phyloP scores from a whole-genome alignment of 2,888 invertebrate genomes.

The Tachina grossa region DNA sequence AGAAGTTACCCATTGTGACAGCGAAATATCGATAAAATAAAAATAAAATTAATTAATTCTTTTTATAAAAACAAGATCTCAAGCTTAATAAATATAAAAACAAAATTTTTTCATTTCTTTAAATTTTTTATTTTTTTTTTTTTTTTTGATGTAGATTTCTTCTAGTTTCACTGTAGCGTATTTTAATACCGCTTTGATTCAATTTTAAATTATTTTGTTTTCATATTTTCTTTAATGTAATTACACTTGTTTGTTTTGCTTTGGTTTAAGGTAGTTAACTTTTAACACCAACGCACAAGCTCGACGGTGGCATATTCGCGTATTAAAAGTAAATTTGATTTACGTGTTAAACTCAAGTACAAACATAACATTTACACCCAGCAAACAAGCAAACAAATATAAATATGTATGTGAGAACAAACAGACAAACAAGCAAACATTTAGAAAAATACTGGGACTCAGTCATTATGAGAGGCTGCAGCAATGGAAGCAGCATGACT shows the following conservation, averaged over 20 bases:
- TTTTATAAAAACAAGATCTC: no score
- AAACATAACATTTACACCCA: slow-evolving; percentile 55
- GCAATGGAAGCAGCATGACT: slow-evolving; percentile 24
- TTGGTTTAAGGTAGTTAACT: slow-evolving; percentile 57
- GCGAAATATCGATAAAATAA: no score
- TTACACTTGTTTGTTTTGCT: slow-evolving; percentile 27
- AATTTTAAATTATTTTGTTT: neutral
- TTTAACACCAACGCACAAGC: slow-evolving; percentile 60
- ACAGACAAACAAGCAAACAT: slow-evolving; percentile 19
- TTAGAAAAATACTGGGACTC: slow-evolving; percentile 1
- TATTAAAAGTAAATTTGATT: slow-evolving; percentile 67
- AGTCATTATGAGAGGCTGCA: slow-evolving; percentile 56
- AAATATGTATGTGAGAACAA: neutral
- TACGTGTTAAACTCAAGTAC: slow-evolving; percentile 61
- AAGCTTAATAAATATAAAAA: no score
- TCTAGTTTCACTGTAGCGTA: neutral
- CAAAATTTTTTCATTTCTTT: no score
- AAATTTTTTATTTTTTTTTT: no score
- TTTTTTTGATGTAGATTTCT: neutral
- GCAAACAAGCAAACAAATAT: slow-evolving; percentile 29
- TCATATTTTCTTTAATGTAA: slow-evolving; percentile 10
- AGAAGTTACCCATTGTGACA: no score
- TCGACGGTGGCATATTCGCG: slow-evolving; percentile 40
- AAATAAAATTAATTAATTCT: no score
- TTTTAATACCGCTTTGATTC: neutral